Percentiles rank a stretch among this genome's conserved stretches.
These are phyloP conservation scores for Drosophila insularis DNA, from an alignment of 1,140 invertebrate species.

Conservation along the genomic window DNA sequence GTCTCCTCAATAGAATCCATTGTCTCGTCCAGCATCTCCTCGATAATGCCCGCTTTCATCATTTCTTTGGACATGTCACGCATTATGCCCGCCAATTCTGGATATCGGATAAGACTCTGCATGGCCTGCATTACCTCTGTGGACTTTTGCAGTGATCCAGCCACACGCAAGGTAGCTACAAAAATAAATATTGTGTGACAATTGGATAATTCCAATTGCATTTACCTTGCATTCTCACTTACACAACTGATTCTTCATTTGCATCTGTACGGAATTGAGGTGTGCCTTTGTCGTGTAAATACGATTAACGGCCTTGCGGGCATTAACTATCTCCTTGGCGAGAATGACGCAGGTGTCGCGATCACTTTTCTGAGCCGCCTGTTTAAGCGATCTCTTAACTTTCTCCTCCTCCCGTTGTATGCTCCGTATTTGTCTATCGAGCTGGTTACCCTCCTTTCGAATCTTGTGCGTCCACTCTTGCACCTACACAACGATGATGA, in stretches of 20 bases:
- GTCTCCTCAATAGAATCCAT: conserved; percentile 95
- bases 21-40: conserved; percentile 99
- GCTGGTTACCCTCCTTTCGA: conserved; percentile 94
- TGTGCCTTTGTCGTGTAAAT: conserved; percentile 98
- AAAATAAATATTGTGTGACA: not conserved
- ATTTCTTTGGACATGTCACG: conserved; percentile 99
- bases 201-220: not conserved
- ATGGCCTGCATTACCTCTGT: conserved; percentile 98
- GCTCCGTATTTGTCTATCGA: conserved; percentile 97
- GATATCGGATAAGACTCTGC: conserved; percentile 94
- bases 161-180: conserved; percentile 92
- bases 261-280: conserved; percentile 97
- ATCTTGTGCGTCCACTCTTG: conserved; percentile 97
- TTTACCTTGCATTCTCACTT: conserved; percentile 53
- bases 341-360: conserved; percentile 96
- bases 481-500: conserved; percentile 85
- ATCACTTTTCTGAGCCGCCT: conserved; percentile 97
- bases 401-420: conserved; percentile 99
- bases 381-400: conserved; percentile 96
- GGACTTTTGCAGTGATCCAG: conserved; percentile 95
- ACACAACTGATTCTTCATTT: conserved; percentile 99
- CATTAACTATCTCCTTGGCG: conserved; percentile 96
- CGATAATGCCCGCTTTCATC: conserved; percentile 99
- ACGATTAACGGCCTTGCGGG: conserved; percentile 94
- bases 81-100: conserved; percentile 98